Evolutionary conservation across 2,888 invertebrate genomes (phyloP), one percentile per base, ranked within the genome.

Genomic region (Cactoblastis cactorum): DNA sequence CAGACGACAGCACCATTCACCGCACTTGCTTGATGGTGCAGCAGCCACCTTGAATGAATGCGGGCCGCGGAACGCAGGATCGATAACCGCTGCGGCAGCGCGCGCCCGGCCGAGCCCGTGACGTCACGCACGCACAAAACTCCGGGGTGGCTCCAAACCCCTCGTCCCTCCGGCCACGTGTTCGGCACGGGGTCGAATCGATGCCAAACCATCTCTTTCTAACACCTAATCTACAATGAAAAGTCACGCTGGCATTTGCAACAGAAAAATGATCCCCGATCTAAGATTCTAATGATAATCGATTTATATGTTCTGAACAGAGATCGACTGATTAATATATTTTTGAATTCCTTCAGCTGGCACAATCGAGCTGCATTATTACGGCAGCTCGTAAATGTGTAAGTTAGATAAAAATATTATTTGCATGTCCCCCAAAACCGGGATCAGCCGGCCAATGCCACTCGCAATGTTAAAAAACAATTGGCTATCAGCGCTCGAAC

Each of bases 21-120:
- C 51, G 56, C 60, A 58, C n/a, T n/a, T n/a, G n/a, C n/a, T n/a
- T n/a, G 53, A 56, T 28, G 50, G 59, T 59, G 66, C 61, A 65
- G 53, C 56, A 55, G 60, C 57, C 71, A 64, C 66, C 62, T 67
- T 74, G 71, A 77, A 73, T 75, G 74, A 67, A 65, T 65, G 67
- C 63, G 62, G 49, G 60, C 52, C 49, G 47, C 38, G 52, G 53
- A 50, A 28, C 28, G 28, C 28, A 6, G 28, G 68, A 71, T 69
- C 69, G 65, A 70, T 69, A 67, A 52, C 58, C 66, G 65, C 63
- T 72, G 73, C 74, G 71, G 17, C 68, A 74, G 54, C 59, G 59
- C 56, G 52, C 51, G 56, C 54, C 49, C 51, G 50, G 50, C 50
- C 56, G 53, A 56, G 58, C 71, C 72, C 61, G 74, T 80, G 78